phyloP scores from a whole-genome alignment of 1,140 invertebrate species.

The Ceratosolen solmsi region DNA sequence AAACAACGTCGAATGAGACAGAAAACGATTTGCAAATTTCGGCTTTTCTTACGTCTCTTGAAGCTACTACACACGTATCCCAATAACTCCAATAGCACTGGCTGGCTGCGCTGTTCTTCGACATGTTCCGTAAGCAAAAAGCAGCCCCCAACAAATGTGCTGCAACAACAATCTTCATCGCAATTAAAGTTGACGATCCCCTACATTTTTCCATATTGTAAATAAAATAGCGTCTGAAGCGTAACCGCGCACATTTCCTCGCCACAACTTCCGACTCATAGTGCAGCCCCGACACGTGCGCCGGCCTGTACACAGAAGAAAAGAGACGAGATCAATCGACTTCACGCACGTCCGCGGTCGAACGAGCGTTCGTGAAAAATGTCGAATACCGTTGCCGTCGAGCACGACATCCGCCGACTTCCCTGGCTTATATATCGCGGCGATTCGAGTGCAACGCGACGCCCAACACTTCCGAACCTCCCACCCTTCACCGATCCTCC shows the following conservation, averaged over 20 bases:
- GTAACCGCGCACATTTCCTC: neutral
- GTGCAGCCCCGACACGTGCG: neutral
- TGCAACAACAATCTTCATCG: no score
- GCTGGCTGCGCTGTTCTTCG: no score
- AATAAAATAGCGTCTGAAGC: neutral
- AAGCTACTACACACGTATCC: no score
- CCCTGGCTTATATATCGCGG: neutral
- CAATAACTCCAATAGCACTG: no score
- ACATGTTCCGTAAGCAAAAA: no score
- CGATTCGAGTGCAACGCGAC: neutral
- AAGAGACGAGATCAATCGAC: neutral
- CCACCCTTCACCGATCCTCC: neutral
- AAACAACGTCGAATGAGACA: no score
- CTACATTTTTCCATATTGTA: neutral
- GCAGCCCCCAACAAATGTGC: no score
- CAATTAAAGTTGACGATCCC: no score
- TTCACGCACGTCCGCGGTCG: conserved; percentile 18
- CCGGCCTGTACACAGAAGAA: neutral
- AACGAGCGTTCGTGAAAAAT: conserved; percentile 19
- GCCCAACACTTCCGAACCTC: no score
- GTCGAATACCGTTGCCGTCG: neutral
- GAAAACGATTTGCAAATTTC: no score
- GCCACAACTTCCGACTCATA: neutral
- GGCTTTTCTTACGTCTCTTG: no score
- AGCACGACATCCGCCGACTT: conserved; percentile 11